A percentile compares a stretch with the other conserved stretches of the same genome.
phyloP scores from a whole-genome alignment of 2,888 invertebrate genomes.

The Tenthredo scrophulariae region DNA sequence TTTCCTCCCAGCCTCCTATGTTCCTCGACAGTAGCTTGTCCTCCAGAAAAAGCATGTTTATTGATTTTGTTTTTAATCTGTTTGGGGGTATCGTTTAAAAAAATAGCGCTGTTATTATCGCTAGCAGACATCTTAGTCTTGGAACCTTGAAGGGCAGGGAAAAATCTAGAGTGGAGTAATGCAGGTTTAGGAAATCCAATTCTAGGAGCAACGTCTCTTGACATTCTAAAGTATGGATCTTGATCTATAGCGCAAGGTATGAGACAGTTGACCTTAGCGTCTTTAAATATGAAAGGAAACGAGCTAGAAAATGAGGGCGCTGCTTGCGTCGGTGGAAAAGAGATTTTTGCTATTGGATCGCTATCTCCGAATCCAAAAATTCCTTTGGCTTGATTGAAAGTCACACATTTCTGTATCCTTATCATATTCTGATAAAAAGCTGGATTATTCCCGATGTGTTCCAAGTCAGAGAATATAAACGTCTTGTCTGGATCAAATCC shows the following conservation, averaged over 20 bases:
- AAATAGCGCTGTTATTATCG: slow-evolving; percentile 95
- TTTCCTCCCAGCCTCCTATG: slow-evolving; percentile 95
- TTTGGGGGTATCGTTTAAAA: slow-evolving; percentile 96
- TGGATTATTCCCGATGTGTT: slow-evolving; percentile 91
- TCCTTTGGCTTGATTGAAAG: slow-evolving; percentile 98
- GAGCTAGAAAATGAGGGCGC: slow-evolving; percentile 95
- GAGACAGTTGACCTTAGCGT: slow-evolving; percentile 88
- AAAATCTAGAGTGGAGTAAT: slow-evolving; percentile 91
- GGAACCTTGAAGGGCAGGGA: slow-evolving; percentile 97
- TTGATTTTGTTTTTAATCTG: slow-evolving; percentile 98
- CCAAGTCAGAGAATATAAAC: slow-evolving; percentile 97
- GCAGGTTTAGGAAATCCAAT: slow-evolving; percentile 94
- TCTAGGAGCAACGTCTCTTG: slow-evolving; percentile 97
- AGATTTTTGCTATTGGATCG: slow-evolving; percentile 97
- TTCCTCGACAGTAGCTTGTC: slow-evolving; percentile 95
- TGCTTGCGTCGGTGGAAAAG: slow-evolving; percentile 97
- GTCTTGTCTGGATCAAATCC: slow-evolving; percentile 97
- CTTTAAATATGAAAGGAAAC: slow-evolving; percentile 94
- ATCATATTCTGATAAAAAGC: slow-evolving; percentile 97
- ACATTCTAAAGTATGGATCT: slow-evolving; percentile 99
- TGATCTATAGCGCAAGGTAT: slow-evolving; percentile 99
- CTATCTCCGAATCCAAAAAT: slow-evolving; percentile 99
- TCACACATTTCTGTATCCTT: slow-evolving; percentile 95
- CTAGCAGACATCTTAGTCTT: slow-evolving; percentile 99
- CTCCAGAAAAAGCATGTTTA: slow-evolving; percentile 99